Evolutionary conservation across 2,797 vertebrate species (phyloP), one percentile per base, ranked within the genome.

Genomic region (Coregonus ussuriensis): DNA sequence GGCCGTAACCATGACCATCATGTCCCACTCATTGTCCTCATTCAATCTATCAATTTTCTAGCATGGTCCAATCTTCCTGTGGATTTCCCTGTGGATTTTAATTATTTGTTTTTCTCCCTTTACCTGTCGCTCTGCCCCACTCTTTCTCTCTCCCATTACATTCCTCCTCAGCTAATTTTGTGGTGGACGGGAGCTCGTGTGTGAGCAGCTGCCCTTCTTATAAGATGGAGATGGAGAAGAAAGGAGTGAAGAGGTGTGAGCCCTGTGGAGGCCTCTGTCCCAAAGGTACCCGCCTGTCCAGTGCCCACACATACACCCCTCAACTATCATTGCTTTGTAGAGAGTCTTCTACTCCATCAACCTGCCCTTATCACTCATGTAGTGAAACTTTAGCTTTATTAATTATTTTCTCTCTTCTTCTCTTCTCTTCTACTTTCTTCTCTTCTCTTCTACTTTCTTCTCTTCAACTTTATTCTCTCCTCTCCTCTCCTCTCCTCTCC

Each of bases 151-250:
- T 51, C 79, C 77, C 14, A 66, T 37, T 78, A 56, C n/a, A 21
- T 62, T 62, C 18, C n/a, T 62, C 2, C 56, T 62, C 82, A 99
- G 98, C 93, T 73, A 98, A 96, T 76, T 97, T 98, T 84, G 90
- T 98, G 84, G 95, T 99, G 67, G 96, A 98, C 21, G 96, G 94
- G 65, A 97, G 96, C 69, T 99, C 96, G 0, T 99, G 98, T 85
- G 97, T 99, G 71, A 96, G 97, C 69, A 96, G 90, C 71, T 99
- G 97, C 85, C 97, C 97, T 11, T 77, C 93, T n/a, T 92, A 96
- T 77, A 99, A 97, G 90, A 97, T 90, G 93, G 98, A 99, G 74
- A 95, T 96, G 14, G 7, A 41, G 6, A 18, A 96, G 91, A 94
- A 96, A 0, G 95, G 96, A 29, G 78, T 96, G 63, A 98, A 97